These are phyloP conservation scores for Macrosoma leucophasiata DNA, from an alignment of 2,888 invertebrate genomes.

Conservation along the genomic window DNA sequence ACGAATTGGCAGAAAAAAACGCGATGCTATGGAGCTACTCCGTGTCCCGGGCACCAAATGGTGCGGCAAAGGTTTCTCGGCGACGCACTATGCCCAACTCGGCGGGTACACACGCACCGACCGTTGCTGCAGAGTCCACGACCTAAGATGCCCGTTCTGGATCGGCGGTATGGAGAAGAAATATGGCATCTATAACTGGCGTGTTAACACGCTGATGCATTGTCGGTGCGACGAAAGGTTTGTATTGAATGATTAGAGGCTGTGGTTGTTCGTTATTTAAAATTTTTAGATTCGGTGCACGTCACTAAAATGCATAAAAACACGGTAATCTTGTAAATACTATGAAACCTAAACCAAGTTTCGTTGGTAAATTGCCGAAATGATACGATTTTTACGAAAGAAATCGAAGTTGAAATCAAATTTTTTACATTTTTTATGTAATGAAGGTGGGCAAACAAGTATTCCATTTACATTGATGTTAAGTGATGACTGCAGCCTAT, in stretches of 20 bases:
- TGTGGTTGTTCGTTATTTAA: background rate
- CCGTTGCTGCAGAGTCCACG: conserved; percentile 91
- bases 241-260: conserved; percentile 37
- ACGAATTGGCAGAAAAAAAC: conserved; percentile 59
- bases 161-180: conserved; percentile 89
- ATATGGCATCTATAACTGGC: conserved; percentile 91
- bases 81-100: conserved; percentile 86
- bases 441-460: too few relatives aligned
- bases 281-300: background rate
- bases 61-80: conserved; percentile 93
- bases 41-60: conserved; percentile 94
- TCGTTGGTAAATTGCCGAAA: background rate
- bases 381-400: background rate
- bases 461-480: too few relatives aligned
- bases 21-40: conserved; percentile 78
- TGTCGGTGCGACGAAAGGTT: conserved; percentile 95
- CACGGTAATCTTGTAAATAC: background rate
- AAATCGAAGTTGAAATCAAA: background rate
- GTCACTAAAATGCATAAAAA: background rate
- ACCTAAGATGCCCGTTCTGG: conserved; percentile 88
- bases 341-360: background rate
- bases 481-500: too few relatives aligned
- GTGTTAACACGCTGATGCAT: conserved; percentile 92
- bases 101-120: conserved; percentile 91
- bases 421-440: background rate